These are phyloP conservation scores for Glomeris maerens DNA, from an alignment of 1,140 invertebrate genomes.

Conservation along the genomic window DNA sequence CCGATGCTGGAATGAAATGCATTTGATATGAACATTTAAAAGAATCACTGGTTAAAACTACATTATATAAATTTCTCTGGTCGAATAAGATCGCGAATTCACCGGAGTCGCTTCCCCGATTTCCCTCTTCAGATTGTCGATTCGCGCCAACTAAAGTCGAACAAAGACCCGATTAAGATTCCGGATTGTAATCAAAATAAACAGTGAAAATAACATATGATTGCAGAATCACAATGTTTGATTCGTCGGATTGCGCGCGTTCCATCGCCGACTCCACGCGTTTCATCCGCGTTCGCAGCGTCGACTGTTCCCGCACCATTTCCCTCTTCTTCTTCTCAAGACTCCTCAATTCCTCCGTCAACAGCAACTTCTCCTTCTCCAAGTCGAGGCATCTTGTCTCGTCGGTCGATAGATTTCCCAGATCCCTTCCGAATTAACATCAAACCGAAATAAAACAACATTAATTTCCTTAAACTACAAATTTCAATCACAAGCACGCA, in stretches of 20 bases:
- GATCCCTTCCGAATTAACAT: constrained; percentile 64
- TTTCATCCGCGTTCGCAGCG: constrained; percentile 88
- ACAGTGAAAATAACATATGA: background rate
- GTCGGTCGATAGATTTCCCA: constrained; percentile 93
- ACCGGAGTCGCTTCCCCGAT: constrained; percentile 24
- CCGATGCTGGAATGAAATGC: constrained; percentile 44
- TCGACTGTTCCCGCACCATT: constrained; percentile 94
- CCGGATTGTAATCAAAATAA: background rate
- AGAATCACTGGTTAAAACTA: constrained; percentile 4
- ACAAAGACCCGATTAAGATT: too few species aligned
- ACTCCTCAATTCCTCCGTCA: constrained; percentile 57
- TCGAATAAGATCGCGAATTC: constrained; percentile 19
- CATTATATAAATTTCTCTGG: background rate
- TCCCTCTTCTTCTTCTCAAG: constrained; percentile 92
- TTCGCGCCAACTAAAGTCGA: too few species aligned
- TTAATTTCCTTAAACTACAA: too few species aligned
- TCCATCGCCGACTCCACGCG: constrained; percentile 90
- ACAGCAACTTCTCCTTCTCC: constrained; percentile 60
- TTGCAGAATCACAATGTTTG: constrained; percentile 46
- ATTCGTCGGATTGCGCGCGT: constrained; percentile 80
- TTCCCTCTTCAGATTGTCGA: constrained; percentile 18
- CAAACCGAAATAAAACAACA: constrained; percentile 12
- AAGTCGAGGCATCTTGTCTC: constrained; percentile 86
- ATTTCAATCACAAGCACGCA: too few species aligned
- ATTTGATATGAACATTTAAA: too few species aligned